Base-by-base conservation (phyloP, 2,888 invertebrate genomes). In the Digitonthophagus gazella region DNA sequence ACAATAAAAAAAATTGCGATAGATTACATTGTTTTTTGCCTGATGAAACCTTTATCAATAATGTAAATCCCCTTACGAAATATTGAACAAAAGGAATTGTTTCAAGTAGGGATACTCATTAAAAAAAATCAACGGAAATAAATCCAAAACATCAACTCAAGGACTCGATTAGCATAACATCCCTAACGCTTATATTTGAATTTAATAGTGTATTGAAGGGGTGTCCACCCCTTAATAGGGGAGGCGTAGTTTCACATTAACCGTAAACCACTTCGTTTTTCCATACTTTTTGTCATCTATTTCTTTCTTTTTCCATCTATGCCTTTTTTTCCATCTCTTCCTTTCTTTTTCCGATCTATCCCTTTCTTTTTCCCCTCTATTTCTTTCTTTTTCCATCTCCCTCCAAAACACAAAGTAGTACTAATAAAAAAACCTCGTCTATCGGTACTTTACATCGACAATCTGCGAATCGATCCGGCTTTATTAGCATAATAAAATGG, bases 151-250 rank as follows among this genome's bases (percentile, higher is more conserved):
- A n/a, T n/a, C n/a, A n/a, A n/a, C n/a, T n/a, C n/a, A n/a, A n/a
- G n/a, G 73, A 71, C 72, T 74, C 75, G 77, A 78, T 79, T 78
- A 78, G 73, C 79, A 78, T 79, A 79, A 79, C 78, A 77, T 75
- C 79, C 78, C 77, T 76, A 77, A 79, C 79, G 76, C 75, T 77
- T 76, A 79, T 75, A 76, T n/a, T n/a, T 75, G 77, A 78, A 76
- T 78, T 79, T 78, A 76, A 77, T 76, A 76, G 78, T 77, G 79
- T 76, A 74, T 70, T 57, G 71, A 69, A 8, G 71, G 73, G 74
- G 75, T 71, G 71, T 73, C 73, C 75, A 74, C 74, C 75, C 73
- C n/a, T n/a, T n/a, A n/a, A n/a, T n/a, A n/a, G n/a, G n/a, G n/a
- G n/a, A n/a, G n/a, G n/a, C n/a, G n/a, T n/a, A n/a, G n/a, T n/a